Evolutionary conservation across 2,888 invertebrate genomes (phyloP), one percentile per base, ranked within the genome.

Genomic region (Aradus depressus): DNA sequence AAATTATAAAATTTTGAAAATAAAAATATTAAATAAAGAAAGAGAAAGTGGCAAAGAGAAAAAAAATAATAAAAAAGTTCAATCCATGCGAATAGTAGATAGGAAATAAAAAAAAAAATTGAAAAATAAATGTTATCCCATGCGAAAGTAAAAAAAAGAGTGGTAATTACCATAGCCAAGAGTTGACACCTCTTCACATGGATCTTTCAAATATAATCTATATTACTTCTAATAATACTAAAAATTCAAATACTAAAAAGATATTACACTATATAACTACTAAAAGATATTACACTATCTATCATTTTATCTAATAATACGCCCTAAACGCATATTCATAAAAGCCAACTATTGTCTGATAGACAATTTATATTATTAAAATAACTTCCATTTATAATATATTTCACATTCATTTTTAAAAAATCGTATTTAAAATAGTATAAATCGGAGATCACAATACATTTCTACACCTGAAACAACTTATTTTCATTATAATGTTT

Each of bases 91-190:
- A 26, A 21, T 22, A 43, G 35, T 16, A 50, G 32, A 42, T 42
- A 22, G 22, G 18, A 18, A 34, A 42, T 25, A 41, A 41, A 49
- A 34, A 31, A 34, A 21, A 42, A 32, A 50, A 43, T 35, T 19
- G 41, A 39, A 50, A 50, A 38, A 43, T 34, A 52, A 49, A 35
- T 50, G 53, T 44, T 50, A 43, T 50, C 37, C 25, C 49, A 50
- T 49, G 53, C 44, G 32, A 32, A 32, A 34, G 44, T 43, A 49
- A 49, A 41, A 5, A 23, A 16, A 26, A 50, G 14, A 49, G 42
- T 22, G 31, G 31, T 42, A 49, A 51, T 53, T 53, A 51, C 53
- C 53, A 53, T 45, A 53, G 50, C 53, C 53, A 53, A 53, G 44
- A 49, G 48, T 32, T 22, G 34, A n/a, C n/a, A n/a, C n/a, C n/a